Conservation (phyloP, 2,113 vertebrate species). For the Haplochromis burtoni region DNA sequence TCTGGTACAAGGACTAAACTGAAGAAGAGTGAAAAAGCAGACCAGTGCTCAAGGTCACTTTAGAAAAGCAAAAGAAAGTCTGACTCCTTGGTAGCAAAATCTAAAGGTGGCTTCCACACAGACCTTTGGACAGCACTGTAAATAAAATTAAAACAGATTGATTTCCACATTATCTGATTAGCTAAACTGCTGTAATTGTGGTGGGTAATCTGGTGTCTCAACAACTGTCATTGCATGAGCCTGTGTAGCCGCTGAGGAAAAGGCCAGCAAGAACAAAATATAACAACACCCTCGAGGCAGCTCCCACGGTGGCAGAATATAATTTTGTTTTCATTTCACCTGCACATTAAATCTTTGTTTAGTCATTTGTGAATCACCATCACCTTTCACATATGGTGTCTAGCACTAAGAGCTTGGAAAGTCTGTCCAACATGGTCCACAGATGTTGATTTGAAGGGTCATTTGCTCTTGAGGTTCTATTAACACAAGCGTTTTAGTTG, state of each 20-base stretch:
- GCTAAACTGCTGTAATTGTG: neutral
- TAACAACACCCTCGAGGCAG: neutral
- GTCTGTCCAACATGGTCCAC: constrained; percentile 35
- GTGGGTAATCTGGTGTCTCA: neutral
- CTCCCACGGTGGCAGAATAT: neutral
- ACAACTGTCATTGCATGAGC: neutral
- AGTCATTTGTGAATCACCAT: constrained; percentile 13
- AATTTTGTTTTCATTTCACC: neutral
- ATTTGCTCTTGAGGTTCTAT: constrained; percentile 61
- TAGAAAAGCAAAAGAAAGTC: neutral
- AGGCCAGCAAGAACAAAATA: neutral
- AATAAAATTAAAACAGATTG: neutral
- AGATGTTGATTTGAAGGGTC: constrained; percentile 69
- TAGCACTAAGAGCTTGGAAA: neutral
- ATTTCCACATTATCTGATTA: neutral
- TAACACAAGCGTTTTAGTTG: constrained; percentile 55
- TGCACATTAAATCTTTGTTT: neutral
- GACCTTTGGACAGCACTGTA: neutral
- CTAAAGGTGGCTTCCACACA: neutral
- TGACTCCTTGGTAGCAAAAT: neutral
- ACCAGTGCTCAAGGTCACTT: neutral
- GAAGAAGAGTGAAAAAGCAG: neutral
- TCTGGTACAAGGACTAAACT: accelerated
- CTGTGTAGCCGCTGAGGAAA: neutral
- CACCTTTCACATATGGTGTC: constrained; percentile 37